Evolutionary conservation across 2,113 vertebrate genomes (phyloP).

Genomic region (Mungos mungo): DNA sequence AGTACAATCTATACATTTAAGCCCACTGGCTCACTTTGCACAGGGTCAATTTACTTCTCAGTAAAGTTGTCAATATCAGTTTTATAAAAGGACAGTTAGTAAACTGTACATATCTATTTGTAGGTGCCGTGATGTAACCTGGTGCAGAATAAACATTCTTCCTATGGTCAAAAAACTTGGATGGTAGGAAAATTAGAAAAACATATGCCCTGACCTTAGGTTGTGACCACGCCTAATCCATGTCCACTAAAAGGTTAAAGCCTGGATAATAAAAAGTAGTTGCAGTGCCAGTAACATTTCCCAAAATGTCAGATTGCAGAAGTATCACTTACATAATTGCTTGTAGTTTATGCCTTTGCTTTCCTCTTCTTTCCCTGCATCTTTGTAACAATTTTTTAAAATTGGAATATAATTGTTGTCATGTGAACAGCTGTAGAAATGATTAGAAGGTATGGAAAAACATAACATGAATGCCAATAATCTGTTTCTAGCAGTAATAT

Average conservation of each 20-base stretch:
- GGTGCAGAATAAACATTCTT: not conserved
- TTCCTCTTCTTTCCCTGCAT: not conserved
- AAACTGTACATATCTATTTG: not conserved
- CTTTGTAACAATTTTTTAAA: not conserved
- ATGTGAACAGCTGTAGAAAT: constrained; percentile 4
- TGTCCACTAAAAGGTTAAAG: not conserved
- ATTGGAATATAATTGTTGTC: not conserved
- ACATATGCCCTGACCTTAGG: not conserved
- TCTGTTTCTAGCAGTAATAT: not conserved
- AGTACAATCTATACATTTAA: not conserved
- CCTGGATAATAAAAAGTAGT: not conserved
- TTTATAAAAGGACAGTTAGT: not conserved
- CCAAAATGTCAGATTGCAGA: not conserved
- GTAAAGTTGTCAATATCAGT: not conserved
- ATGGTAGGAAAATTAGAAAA: not conserved
- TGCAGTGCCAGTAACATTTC: not conserved
- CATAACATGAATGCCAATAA: not conserved
- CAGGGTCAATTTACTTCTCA: not conserved
- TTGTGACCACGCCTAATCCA: not conserved
- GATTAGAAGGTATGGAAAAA: not conserved
- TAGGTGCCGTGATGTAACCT: not conserved
- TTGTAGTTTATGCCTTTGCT: not conserved
- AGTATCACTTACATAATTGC: not conserved
- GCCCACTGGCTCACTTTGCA: not conserved
- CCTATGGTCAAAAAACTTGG: not conserved